Percentiles rank a stretch among this genome's conserved stretches.
phyloP scores from a whole-genome alignment of 2,888 invertebrate species.

The Cantharis rufa region DNA sequence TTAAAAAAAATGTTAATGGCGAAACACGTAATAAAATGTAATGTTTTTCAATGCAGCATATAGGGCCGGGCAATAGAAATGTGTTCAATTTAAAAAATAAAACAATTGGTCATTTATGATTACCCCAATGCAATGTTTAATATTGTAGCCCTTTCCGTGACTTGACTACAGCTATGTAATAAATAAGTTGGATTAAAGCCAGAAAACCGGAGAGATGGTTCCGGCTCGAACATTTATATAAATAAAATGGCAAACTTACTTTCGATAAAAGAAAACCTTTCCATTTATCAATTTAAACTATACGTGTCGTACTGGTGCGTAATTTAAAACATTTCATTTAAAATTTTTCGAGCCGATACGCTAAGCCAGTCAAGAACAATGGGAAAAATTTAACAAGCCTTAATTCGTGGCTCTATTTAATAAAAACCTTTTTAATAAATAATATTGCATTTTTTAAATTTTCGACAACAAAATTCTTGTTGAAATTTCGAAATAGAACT shows the following conservation, averaged over 20 bases:
- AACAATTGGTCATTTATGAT: neutral
- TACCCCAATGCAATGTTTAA: conserved; percentile 2
- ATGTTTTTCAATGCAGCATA: neutral
- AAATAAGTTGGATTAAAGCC: neutral
- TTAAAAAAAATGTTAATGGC: neutral
- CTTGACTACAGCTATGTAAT: conserved; percentile 1
- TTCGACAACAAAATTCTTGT: neutral
- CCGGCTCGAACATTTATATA: neutral
- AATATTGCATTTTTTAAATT: neutral
- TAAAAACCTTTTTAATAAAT: neutral
- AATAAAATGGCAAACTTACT: neutral
- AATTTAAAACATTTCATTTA: neutral
- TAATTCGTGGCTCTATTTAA: neutral
- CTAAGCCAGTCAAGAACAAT: neutral
- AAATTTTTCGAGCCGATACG: neutral
- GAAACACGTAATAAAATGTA: neutral
- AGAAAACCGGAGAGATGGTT: neutral
- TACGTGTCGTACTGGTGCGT: neutral
- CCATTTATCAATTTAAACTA: neutral
- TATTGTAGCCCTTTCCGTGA: conserved; percentile 1
- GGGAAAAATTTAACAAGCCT: neutral
- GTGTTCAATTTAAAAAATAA: neutral
- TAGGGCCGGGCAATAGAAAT: neutral
- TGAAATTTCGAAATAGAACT: neutral
- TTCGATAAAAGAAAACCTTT: neutral